Conservation (phyloP, 2,888 invertebrate species). For the Xanthorhoe designata region DNA sequence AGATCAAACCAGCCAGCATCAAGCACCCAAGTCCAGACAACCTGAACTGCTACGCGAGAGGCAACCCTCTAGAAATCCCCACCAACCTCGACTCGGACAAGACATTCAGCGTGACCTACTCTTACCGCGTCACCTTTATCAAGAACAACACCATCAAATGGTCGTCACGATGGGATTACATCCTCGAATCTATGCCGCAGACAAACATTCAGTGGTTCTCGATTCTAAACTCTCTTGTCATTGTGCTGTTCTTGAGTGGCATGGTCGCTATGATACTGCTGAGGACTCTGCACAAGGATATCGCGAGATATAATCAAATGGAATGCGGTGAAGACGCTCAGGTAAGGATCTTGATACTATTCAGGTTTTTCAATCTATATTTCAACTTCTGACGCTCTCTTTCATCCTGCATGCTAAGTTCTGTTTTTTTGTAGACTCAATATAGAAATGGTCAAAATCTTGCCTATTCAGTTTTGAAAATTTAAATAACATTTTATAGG, state of each 20-base stretch:
- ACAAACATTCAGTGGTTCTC: conserved; percentile 99
- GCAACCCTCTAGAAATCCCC: conserved; percentile 89
- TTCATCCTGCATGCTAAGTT: no score
- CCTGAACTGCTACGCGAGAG: conserved; percentile 78
- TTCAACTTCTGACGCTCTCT: background rate
- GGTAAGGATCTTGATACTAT: conserved; percentile 83
- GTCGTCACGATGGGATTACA: conserved; percentile 99
- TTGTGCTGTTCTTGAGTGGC: conserved; percentile 97
- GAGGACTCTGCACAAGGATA: conserved; percentile 98
- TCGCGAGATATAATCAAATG: conserved; percentile 99
- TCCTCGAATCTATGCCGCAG: conserved; percentile 98
- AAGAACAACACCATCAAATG: conserved; percentile 95
- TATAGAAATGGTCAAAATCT: no score
- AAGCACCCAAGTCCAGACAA: conserved; percentile 78
- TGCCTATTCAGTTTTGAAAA: no score
- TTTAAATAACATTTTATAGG: no score
- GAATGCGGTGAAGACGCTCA: conserved; percentile 95
- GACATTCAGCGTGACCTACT: conserved; percentile 90
- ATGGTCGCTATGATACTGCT: conserved; percentile 99
- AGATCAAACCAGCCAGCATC: conserved; percentile 85
- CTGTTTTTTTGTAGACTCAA: no score
- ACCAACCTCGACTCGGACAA: conserved; percentile 79
- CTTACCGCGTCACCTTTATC: conserved; percentile 94
- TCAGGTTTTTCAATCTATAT: background rate
- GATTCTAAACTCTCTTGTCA: conserved; percentile 98